Evolutionary conservation across 2,113 vertebrate genomes (phyloP).

Genomic region (Machaerirhynchus nigripectus): DNA sequence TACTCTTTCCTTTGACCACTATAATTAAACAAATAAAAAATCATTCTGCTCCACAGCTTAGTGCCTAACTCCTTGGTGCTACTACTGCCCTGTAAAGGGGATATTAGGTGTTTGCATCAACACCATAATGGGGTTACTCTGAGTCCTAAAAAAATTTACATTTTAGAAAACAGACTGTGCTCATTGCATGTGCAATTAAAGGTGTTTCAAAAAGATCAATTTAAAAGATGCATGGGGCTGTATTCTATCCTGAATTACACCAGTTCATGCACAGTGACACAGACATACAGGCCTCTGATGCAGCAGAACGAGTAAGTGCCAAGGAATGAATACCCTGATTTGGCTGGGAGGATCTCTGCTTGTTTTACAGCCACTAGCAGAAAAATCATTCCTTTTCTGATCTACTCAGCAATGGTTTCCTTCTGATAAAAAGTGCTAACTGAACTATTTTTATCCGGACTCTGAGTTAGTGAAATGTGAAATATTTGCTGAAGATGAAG

Average conservation of each 20-base stretch:
- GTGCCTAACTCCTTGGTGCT: neutral
- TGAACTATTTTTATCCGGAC: neutral
- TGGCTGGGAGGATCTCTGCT: neutral
- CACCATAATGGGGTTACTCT: neutral
- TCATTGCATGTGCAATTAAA: neutral
- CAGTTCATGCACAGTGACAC: neutral
- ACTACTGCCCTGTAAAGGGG: neutral
- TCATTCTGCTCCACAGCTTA: neutral
- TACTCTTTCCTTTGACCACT: neutral
- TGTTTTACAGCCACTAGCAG: neutral
- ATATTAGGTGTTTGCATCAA: neutral
- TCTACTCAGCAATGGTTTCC: neutral
- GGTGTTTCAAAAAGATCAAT: neutral
- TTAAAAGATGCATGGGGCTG: neutral
- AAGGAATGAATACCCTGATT: neutral
- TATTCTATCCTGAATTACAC: neutral
- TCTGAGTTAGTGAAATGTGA: neutral
- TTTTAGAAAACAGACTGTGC: neutral
- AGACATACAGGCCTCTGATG: neutral
- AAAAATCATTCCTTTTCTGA: neutral
- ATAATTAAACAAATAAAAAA: neutral
- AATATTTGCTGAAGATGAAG: slow-evolving; percentile 5
- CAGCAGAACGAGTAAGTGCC: neutral
- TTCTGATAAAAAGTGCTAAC: neutral
- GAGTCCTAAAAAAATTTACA: neutral